Conservation (phyloP, 2,797 vertebrate species). For the Diceros bicornis region DNA sequence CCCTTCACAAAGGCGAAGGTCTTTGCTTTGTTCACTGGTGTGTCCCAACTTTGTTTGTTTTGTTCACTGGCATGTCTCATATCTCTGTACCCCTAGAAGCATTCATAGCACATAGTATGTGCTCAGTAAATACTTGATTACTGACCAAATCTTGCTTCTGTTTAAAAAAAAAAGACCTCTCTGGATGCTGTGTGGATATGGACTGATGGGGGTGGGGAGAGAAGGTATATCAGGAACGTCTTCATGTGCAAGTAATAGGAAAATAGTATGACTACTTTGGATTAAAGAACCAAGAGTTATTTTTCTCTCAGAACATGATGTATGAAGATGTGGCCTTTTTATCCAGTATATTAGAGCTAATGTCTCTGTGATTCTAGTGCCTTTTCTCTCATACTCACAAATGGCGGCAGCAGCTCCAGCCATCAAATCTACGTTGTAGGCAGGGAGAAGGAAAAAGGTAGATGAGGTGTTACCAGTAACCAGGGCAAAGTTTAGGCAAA, state of each 20-base stretch:
- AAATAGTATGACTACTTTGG: neutral
- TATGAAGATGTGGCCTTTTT: neutral
- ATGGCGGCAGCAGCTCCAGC: neutral
- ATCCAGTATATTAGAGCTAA: neutral
- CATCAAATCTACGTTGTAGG: neutral
- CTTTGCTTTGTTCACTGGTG: conserved; percentile 31
- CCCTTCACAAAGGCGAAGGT: neutral
- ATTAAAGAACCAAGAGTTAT: conserved; percentile 9
- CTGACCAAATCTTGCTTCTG: conserved; percentile 7
- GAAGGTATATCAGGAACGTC: neutral
- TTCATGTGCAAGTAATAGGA: neutral
- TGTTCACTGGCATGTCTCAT: neutral
- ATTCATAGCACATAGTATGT: neutral
- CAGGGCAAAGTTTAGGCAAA: neutral
- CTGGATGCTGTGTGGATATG: neutral
- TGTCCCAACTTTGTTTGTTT: neutral
- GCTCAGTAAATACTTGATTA: conserved; percentile 34
- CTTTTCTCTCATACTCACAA: conserved; percentile 19
- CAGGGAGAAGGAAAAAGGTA: neutral
- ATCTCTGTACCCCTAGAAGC: neutral
- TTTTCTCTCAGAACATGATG: conserved; percentile 5
- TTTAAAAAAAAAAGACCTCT: neutral
- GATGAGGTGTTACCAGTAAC: neutral
- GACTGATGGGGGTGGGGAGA: neutral
- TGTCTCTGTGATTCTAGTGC: neutral